These are phyloP conservation scores for Botia kubotai DNA, from an alignment of 2,797 vertebrate species.

Conservation along the genomic window DNA sequence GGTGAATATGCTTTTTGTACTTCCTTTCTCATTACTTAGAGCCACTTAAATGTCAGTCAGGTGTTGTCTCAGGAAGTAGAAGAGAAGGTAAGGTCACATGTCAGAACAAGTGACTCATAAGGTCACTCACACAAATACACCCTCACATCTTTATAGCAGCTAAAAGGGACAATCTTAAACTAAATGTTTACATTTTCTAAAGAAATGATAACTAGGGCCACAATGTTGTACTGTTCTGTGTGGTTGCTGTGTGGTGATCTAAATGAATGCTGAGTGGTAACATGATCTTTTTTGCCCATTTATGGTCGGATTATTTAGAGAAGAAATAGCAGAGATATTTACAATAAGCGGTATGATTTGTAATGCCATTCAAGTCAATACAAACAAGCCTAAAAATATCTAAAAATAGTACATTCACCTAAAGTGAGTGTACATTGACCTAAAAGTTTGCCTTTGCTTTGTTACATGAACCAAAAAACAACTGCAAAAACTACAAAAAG, in stretches of 20 bases:
- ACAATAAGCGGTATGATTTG: too few relatives aligned
- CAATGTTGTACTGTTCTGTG: too few relatives aligned
- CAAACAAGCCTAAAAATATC: too few relatives aligned
- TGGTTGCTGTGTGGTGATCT: too few relatives aligned
- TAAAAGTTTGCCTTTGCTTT: background rate
- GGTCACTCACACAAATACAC: slow-evolving; percentile 13
- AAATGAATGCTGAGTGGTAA: too few relatives aligned
- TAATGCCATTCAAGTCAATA: too few relatives aligned
- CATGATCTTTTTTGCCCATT: too few relatives aligned
- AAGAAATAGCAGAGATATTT: too few relatives aligned
- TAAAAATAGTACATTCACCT: too few relatives aligned
- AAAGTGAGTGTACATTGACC: background rate
- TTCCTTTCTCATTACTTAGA: slow-evolving; percentile 62
- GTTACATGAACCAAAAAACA: background rate
- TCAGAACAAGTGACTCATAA: slow-evolving; percentile 22
- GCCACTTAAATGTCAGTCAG: slow-evolving; percentile 44
- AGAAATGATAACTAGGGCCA: background rate
- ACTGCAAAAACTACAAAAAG: background rate
- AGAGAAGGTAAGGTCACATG: slow-evolving; percentile 33
- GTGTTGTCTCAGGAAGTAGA: slow-evolving; percentile 32
- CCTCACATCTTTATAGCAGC: background rate
- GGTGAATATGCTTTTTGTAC: slow-evolving; percentile 52
- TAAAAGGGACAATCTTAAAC: background rate
- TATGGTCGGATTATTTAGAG: too few relatives aligned
- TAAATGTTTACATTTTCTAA: background rate